phyloP scores from a whole-genome alignment of 1,140 invertebrate genomes.

The Bombus pascuorum region DNA sequence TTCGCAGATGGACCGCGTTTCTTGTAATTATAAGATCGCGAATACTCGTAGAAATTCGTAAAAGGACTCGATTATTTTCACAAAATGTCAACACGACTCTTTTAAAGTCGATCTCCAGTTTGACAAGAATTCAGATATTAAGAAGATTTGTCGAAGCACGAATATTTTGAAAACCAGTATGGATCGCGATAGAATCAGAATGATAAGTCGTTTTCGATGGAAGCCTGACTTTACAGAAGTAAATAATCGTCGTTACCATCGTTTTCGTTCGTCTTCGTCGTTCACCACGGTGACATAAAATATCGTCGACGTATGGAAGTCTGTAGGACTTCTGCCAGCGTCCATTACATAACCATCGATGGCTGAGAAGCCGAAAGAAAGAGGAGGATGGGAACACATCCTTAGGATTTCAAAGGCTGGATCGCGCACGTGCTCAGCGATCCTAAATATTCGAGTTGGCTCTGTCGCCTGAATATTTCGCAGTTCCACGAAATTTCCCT shows the following conservation, averaged over 20 bases:
- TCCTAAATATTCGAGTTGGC: constrained; percentile 29
- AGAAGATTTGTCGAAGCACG: neutral
- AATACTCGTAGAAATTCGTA: neutral
- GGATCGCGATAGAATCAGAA: too few species aligned
- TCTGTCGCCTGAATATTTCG: constrained; percentile 5
- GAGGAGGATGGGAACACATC: neutral
- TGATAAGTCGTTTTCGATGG: neutral
- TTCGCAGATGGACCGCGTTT: neutral
- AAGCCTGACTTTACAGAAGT: neutral
- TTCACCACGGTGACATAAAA: neutral
- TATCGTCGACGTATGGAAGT: neutral
- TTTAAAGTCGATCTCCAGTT: too few species aligned
- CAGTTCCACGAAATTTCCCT: constrained; percentile 28
- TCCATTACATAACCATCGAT: constrained; percentile 15
- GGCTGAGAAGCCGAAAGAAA: neutral
- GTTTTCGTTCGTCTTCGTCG: neutral
- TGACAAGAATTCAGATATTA: too few species aligned
- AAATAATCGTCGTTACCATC: neutral
- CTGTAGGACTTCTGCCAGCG: neutral
- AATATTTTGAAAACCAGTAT: neutral
- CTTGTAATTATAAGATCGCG: neutral
- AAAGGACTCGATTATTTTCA: too few species aligned
- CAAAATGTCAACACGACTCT: neutral
- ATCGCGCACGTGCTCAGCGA: constrained; percentile 37
- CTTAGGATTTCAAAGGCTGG: constrained; percentile 33